Evolutionary conservation across 2,113 vertebrate species (phyloP).

Genomic region (Eptatretus burgeri): DNA sequence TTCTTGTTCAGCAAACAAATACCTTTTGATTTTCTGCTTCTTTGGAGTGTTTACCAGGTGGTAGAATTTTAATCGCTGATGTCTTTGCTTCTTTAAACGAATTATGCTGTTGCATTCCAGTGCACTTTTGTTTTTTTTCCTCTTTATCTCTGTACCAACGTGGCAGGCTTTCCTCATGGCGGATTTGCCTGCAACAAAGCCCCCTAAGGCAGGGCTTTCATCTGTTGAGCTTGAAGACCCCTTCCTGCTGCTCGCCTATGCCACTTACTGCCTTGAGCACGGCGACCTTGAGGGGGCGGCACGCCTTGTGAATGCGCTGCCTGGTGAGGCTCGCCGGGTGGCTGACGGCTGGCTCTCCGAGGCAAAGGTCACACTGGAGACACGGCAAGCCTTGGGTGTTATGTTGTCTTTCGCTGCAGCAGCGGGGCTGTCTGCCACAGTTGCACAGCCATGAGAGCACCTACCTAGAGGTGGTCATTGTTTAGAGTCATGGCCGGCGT

Average conservation of each 20-base stretch:
- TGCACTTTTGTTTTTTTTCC: background rate
- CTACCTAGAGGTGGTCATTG: no score
- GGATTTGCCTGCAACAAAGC: conserved; percentile 31
- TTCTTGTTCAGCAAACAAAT: no score
- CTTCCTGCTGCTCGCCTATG: conserved; percentile 56
- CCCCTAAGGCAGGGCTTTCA: conserved; percentile 26
- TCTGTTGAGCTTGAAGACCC: conserved; percentile 38
- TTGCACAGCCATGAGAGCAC: conserved; percentile 14
- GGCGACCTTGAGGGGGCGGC: conserved; percentile 79
- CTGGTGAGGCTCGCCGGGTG: conserved; percentile 52
- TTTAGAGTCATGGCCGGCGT: no score
- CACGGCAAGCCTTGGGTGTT: conserved; percentile 49
- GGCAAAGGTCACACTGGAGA: conserved; percentile 59
- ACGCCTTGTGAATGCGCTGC: conserved; percentile 67
- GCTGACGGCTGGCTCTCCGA: conserved; percentile 67
- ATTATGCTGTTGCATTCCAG: background rate
- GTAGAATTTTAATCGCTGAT: no score
- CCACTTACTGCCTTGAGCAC: conserved; percentile 56
- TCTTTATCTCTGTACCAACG: background rate
- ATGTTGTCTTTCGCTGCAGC: conserved; percentile 64
- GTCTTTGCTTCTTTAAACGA: no score
- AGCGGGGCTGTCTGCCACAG: conserved; percentile 55
- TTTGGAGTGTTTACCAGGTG: no score
- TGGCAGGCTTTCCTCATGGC: conserved; percentile 35
- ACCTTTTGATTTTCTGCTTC: no score